These are phyloP conservation scores for Mastomys natalensis DNA, from an alignment of 2,113 vertebrate genomes.

Conservation along the genomic window DNA sequence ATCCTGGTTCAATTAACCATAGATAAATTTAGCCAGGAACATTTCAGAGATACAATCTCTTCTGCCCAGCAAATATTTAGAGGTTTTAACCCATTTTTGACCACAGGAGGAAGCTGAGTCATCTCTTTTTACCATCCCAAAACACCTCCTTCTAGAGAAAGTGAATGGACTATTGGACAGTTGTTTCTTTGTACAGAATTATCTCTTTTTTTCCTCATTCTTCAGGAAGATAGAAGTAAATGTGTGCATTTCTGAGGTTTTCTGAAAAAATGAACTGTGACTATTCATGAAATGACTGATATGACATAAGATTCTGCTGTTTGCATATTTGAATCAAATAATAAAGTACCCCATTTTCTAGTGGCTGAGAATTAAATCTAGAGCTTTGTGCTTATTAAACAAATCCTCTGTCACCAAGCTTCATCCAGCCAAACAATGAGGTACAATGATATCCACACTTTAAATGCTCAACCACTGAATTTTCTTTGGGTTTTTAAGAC, in stretches of 20 bases:
- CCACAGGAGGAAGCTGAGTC: not conserved
- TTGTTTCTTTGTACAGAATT: constrained; percentile 41
- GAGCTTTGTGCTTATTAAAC: not conserved
- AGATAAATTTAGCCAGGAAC: constrained; percentile 27
- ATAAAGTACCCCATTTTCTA: not conserved
- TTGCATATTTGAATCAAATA: constrained; percentile 15
- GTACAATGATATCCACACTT: not conserved
- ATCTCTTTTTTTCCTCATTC: constrained; percentile 9
- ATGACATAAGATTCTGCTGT: constrained; percentile 38
- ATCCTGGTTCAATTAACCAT: constrained; percentile 4
- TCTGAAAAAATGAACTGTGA: not conserved
- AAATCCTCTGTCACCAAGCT: not conserved
- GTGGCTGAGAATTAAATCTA: not conserved
- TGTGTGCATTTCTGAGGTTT: not conserved
- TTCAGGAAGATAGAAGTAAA: constrained; percentile 11
- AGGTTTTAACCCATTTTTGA: constrained; percentile 22
- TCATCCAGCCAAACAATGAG: constrained; percentile 27
- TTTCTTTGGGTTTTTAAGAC: constrained; percentile 7
- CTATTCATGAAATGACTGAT: not conserved
- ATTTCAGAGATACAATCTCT: constrained; percentile 45
- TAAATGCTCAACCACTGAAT: not conserved
- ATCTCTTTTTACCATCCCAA: not conserved
- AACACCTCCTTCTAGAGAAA: constrained; percentile 17
- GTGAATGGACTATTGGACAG: not conserved
- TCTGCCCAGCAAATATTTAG: constrained; percentile 19